Conservation (phyloP, 1,140 invertebrate species). For the Trachymyrmex cornetzi region DNA sequence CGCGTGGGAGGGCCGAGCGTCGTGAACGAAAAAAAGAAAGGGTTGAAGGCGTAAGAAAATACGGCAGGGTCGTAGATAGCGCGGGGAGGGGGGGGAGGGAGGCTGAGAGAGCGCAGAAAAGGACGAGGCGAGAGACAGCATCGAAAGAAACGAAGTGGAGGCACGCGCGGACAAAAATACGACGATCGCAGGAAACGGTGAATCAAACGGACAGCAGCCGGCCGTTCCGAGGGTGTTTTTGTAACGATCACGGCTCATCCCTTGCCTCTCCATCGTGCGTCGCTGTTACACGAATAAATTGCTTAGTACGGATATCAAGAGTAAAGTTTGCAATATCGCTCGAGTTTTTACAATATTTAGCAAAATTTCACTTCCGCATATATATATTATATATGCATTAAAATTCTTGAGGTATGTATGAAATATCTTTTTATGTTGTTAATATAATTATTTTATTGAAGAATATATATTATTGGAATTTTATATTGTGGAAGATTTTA, state of each 20-base stretch:
- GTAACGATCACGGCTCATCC: conserved; percentile 73
- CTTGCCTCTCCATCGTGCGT: background rate
- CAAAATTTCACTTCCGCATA: background rate
- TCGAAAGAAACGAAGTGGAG: conserved; percentile 67
- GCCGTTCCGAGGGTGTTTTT: conserved; percentile 74
- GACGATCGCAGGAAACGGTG: conserved; percentile 81
- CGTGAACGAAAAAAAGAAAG: conserved; percentile 44
- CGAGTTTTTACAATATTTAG: background rate
- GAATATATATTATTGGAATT: background rate
- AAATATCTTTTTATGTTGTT: background rate
- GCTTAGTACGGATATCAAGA: background rate
- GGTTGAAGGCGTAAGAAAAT: conserved; percentile 61
- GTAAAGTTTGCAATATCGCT: background rate
- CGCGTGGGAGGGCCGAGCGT: conserved; percentile 63
- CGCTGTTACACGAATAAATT: conserved; percentile 43
- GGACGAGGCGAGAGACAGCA: conserved; percentile 38
- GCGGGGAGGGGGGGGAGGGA: conserved; percentile 38
- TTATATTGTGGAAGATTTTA: too few relatives aligned
- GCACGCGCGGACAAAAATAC: conserved; percentile 79
- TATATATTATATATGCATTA: background rate
- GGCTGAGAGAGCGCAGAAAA: conserved; percentile 52
- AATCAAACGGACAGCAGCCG: conserved; percentile 82
- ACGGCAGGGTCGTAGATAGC: conserved; percentile 44
- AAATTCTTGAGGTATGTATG: background rate
- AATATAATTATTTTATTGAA: background rate